Percentiles rank a stretch among this genome's conserved stretches.
Conservation (phyloP, 2,113 vertebrate genomes). For the Acrocephalus arundinaceus region DNA sequence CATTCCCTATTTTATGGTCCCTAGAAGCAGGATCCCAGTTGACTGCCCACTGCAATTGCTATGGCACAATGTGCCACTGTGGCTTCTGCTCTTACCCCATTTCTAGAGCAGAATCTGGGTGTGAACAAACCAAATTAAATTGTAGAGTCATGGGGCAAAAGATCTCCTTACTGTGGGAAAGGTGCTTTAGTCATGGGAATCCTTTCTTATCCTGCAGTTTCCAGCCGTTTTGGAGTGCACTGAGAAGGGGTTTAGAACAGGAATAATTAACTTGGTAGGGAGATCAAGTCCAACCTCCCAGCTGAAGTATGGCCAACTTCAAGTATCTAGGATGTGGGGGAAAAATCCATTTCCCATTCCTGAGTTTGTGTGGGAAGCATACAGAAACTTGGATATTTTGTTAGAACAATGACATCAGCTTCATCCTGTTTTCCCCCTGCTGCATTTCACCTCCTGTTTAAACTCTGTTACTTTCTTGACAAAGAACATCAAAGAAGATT, state of each 20-base stretch:
- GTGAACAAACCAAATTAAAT: neutral
- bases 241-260: neutral
- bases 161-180: neutral
- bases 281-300: neutral
- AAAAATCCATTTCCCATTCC: neutral
- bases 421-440: neutral
- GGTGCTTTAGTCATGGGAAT: neutral
- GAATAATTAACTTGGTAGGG: neutral
- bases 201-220: neutral
- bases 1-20: neutral
- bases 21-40: neutral
- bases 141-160: neutral
- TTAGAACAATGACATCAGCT: neutral
- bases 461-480: neutral
- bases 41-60: neutral
- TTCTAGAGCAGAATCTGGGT: neutral
- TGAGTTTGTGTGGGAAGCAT: neutral
- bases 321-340: neutral
- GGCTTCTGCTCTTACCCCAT: neutral
- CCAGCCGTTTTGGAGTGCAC: neutral
- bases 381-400: neutral
- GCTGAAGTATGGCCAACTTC: neutral
- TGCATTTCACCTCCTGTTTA: neutral
- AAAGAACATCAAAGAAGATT: neutral
- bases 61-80: fast-evolving